phyloP scores from a whole-genome alignment of 2,113 vertebrate species.

The Galemys pyrenaicus region DNA sequence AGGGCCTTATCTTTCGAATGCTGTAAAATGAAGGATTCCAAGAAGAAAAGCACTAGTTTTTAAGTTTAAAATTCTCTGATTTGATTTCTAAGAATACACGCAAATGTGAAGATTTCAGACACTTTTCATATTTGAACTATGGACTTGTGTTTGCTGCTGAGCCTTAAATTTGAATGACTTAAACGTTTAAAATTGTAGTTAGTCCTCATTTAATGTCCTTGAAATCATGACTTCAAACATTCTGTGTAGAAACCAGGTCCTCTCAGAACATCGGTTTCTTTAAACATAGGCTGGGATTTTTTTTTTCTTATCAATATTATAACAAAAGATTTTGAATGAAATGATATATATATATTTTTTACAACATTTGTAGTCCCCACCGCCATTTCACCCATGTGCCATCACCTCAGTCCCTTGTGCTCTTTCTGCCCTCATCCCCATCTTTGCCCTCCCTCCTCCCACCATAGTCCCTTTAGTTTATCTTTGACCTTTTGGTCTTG shows the following conservation, averaged over 20 bases:
- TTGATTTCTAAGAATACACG: slow-evolving; percentile 39
- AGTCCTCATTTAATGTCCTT: too few relatives aligned
- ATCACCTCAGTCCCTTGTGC: too few relatives aligned
- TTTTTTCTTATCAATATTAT: background rate
- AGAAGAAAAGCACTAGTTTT: slow-evolving; percentile 74
- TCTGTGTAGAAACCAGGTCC: background rate
- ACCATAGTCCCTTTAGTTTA: too few relatives aligned
- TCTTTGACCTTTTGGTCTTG: too few relatives aligned
- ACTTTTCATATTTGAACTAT: slow-evolving; percentile 2
- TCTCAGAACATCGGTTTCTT: background rate
- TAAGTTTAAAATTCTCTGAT: background rate
- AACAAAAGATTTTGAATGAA: background rate
- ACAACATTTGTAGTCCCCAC: too few relatives aligned
- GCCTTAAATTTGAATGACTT: background rate
- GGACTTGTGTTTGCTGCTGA: background rate
- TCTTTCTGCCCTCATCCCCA: too few relatives aligned
- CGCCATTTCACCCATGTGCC: too few relatives aligned
- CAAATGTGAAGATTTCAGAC: background rate
- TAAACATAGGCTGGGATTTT: background rate
- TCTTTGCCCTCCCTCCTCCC: too few relatives aligned
- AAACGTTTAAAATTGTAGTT: slow-evolving; percentile 58
- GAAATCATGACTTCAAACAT: background rate
- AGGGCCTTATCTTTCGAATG: slow-evolving; percentile 66
- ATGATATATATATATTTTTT: too few relatives aligned
- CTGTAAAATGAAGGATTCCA: slow-evolving; percentile 71